Evolutionary conservation across 2,113 vertebrate genomes (phyloP).

Genomic region (Xyliphius kryptos): DNA sequence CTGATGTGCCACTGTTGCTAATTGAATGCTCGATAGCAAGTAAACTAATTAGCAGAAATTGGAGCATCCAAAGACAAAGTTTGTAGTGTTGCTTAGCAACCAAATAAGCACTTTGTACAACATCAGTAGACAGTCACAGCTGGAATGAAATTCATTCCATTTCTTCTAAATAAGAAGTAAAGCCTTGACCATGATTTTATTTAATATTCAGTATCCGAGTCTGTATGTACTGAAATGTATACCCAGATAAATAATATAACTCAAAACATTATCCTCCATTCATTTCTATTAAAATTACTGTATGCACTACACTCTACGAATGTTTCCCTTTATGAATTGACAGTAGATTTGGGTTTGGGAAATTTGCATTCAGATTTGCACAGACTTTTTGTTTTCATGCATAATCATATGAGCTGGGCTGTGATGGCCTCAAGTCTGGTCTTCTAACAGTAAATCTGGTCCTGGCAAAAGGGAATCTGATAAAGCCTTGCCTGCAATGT

Average conservation of each 20-base stretch:
- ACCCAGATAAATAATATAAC: too few species aligned
- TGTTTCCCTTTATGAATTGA: not conserved
- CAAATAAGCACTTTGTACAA: not conserved
- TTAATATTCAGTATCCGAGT: not conserved
- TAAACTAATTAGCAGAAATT: constrained; percentile 15
- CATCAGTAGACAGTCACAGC: not conserved
- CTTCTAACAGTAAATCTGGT: constrained; percentile 35
- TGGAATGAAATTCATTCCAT: not conserved
- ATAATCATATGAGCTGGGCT: constrained; percentile 19
- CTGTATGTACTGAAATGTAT: not conserved
- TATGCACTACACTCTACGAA: not conserved
- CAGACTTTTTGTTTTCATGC: constrained; percentile 12
- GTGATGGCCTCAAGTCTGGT: constrained; percentile 18
- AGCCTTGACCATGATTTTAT: not conserved
- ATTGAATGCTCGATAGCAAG: constrained; percentile 3
- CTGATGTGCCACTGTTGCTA: not conserved
- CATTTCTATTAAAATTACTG: too few species aligned
- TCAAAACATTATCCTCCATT: too few species aligned
- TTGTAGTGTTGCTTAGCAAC: constrained; percentile 14
- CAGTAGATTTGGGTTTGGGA: not conserved
- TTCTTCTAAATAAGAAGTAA: not conserved
- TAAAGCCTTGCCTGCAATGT: constrained; percentile 13
- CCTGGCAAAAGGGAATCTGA: constrained; percentile 31
- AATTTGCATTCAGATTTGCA: constrained; percentile 9
- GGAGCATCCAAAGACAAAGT: not conserved